Conservation (phyloP, 2,797 vertebrate species). For the Anguilla anguilla region DNA sequence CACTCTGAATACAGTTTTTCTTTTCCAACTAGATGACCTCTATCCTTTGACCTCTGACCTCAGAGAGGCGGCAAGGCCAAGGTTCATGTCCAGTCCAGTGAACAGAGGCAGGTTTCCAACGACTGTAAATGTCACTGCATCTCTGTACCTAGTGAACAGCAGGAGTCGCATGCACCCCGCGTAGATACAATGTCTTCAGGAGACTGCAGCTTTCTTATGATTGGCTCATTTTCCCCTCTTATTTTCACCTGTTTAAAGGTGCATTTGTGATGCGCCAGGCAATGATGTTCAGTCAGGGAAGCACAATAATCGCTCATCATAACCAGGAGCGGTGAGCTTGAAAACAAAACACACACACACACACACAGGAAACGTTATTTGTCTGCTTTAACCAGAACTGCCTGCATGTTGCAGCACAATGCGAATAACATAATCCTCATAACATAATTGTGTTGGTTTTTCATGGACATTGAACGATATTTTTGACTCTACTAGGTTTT, state of each 20-base stretch:
- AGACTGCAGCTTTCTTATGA: constrained; percentile 55
- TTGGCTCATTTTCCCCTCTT: neutral
- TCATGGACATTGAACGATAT: neutral
- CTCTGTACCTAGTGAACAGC: constrained; percentile 61
- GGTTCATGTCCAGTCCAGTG: constrained; percentile 73
- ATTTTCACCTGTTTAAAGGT: neutral
- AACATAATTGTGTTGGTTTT: neutral
- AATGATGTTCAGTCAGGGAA: neutral
- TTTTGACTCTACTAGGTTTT: no score
- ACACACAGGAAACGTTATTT: neutral
- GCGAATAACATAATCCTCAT: neutral
- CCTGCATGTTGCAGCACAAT: neutral
- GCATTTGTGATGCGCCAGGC: neutral
- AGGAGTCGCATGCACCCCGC: constrained; percentile 63
- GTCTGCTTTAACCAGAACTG: neutral
- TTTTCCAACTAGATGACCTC: constrained; percentile 73
- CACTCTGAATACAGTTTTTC: constrained; percentile 65
- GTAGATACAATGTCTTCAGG: constrained; percentile 68
- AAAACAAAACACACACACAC: neutral
- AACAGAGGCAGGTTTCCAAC: constrained; percentile 73
- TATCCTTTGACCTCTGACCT: constrained; percentile 60
- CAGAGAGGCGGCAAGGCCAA: constrained; percentile 61
- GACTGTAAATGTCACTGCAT: constrained; percentile 76
- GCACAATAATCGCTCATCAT: neutral
- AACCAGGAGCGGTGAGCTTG: neutral